Base-by-base conservation (phyloP, 2,113 vertebrate genomes). In the Sylvilagus bachmani region DNA sequence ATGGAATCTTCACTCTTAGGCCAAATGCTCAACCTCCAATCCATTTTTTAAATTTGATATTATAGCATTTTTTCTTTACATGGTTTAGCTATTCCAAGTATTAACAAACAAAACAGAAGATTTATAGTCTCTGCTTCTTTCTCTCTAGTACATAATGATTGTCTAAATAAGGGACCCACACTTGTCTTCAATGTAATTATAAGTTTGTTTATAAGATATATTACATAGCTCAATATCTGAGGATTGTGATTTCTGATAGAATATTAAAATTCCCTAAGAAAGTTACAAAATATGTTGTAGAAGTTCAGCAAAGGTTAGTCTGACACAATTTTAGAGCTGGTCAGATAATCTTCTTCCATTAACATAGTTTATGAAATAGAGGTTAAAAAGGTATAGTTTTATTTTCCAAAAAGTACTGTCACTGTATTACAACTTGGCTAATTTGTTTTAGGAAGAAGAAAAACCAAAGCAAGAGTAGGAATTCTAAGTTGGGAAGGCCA, bases 1-100 rank as follows among this genome's bases (percentile, higher is more conserved):
- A 44, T 44, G 44, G 44, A 44, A 7, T 44, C 44, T 44, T 44
- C 6, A 44, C 44, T 44, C 44, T 44, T 44, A 44, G 44, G 44
- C 44, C 44, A 44, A 44, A 44, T 44, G 44, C 44, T 75, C 38
- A 10, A 69, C 44, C 44, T 4, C 4, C 2, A 49, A 11, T 73
- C 12, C 67, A 66, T 53, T 49, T 44, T n/a, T 87, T 80, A 78
- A 7, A 33, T 58, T 94, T 82, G 21, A 78, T 91, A 85, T 85
- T n/a, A 44, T 55, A 58, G n/a, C 7, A 16, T 25, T 58, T 13
- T 89, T 55, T 38, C 38, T 44, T 66, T 79, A 69, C 21, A 51
- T 53, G 5, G 4, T 84, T 80, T 67, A n/a, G 36, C 5, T 70
- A 19, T 0, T 69, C 0, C 64, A 91, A 81, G 36, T 44, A 44